Evolutionary conservation across 1,140 invertebrate genomes (phyloP), one percentile per base, ranked within the genome.

Genomic region (Apis mellifera): DNA sequence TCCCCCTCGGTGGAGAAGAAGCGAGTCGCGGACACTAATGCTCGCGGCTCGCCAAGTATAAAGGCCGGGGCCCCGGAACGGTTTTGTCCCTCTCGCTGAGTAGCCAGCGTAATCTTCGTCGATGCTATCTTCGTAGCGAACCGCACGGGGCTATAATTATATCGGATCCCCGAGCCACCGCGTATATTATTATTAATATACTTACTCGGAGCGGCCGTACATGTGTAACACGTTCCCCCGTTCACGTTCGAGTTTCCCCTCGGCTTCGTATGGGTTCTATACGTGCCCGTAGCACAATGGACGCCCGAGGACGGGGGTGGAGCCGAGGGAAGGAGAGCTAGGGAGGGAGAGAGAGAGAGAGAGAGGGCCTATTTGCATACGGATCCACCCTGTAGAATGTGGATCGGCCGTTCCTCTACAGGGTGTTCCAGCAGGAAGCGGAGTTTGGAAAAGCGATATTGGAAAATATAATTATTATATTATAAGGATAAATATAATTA

Each of bases 291-390:
- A 65, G 86, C 84, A 93, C 92, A 93, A 93, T 93, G 92, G 90
- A 88, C 85, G 92, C 93, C 91, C 76, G 90, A 92, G 92, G 93
- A 91, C 83, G 86, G 85, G 91, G 93, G 93, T 93, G 93, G 93
- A 92, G 92, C 90, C 84, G 78, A 89, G 85, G 81, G 81, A 83
- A 83, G 86, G 82, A 85, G n/a, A n/a, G n/a, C n/a, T n/a, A n/a
- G n/a, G n/a, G n/a, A n/a, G n/a, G n/a, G n/a, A n/a, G n/a, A n/a
- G 78, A 89, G 85, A 78, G 81, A 83, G 82, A 86, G 82, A 85
- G 90, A 87, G 90, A 88, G 84, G 77, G 65, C 91, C 90, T 92
- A 94, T 94, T 93, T 93, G 91, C 93, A 93, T 93, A 91, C 84
- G 88, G 85, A 91, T 90, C 89, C 86, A 91, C 87, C 87, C 89